A percentile compares a stretch with the other conserved stretches of the same genome.
These are phyloP conservation scores for Octomys mimax DNA, from an alignment of 2,797 vertebrate genomes.

Conservation along the genomic window DNA sequence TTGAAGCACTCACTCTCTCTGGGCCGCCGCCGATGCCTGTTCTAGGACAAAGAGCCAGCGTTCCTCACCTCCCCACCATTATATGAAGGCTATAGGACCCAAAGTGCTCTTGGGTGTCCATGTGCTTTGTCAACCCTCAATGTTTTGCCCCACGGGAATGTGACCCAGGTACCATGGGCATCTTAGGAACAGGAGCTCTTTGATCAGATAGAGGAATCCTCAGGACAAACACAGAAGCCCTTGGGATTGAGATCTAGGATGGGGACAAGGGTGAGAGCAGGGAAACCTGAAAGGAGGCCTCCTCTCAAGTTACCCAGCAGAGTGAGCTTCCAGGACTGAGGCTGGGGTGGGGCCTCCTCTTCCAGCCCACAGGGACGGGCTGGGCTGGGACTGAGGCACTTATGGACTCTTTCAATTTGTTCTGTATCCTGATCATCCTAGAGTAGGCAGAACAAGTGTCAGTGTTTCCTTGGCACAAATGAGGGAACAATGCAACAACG, in stretches of 20 bases:
- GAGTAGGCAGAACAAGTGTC: neutral
- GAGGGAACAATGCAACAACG: neutral
- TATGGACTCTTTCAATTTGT: neutral
- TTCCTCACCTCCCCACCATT: neutral
- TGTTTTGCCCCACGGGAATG: neutral
- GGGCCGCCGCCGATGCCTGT: neutral
- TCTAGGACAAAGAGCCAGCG: neutral
- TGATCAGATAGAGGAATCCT: neutral
- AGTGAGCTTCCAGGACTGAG: neutral
- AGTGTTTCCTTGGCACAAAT: neutral
- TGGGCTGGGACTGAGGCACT: neutral
- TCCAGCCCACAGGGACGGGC: neutral
- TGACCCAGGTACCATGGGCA: neutral
- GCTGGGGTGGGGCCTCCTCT: neutral
- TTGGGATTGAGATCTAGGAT: neutral
- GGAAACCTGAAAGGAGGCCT: neutral
- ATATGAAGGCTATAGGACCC: neutral
- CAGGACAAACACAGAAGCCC: neutral
- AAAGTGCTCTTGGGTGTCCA: neutral
- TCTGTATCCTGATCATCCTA: conserved; percentile 20
- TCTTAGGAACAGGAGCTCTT: neutral
- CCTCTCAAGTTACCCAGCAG: neutral
- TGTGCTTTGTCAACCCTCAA: neutral
- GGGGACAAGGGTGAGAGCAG: neutral
- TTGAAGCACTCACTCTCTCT: neutral